phyloP scores from a whole-genome alignment of 92 coral and sea anemone genomes.

The Phenganax stokvisi region DNA sequence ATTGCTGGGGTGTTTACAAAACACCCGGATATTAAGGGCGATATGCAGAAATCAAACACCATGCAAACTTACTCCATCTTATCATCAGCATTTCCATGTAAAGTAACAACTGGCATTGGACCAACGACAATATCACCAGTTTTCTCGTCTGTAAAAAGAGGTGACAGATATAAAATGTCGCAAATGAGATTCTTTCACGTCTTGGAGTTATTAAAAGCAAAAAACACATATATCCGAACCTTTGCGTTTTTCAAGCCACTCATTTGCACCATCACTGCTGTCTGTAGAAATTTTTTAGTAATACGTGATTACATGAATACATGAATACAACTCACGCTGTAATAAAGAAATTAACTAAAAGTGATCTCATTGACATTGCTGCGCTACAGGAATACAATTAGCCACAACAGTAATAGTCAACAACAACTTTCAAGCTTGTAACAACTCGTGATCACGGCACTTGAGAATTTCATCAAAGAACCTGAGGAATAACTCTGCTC shows the following conservation, averaged over 20 bases:
- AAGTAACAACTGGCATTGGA: constrained; percentile 61
- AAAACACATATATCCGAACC: constrained; percentile 24
- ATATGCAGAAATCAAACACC: background rate
- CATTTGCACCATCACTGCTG: constrained; percentile 79
- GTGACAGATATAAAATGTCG: too few species aligned
- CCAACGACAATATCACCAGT: constrained; percentile 66
- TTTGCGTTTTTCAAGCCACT: constrained; percentile 72
- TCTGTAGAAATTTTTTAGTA: background rate
- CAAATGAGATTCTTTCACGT: too few species aligned
- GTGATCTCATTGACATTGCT: too few species aligned
- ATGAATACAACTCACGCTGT: background rate
- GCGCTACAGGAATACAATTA: too few species aligned
- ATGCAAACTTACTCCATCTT: constrained; percentile 64
- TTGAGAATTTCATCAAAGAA: too few species aligned
- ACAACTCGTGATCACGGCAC: too few species aligned
- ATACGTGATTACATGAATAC: too few species aligned
- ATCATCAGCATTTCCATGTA: constrained; percentile 52
- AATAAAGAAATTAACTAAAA: background rate
- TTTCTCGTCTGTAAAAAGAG: constrained; percentile 45
- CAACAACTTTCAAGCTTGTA: background rate
- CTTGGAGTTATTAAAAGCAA: background rate
- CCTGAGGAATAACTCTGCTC: too few species aligned
- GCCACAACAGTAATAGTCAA: background rate
- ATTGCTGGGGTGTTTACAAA: too few species aligned
- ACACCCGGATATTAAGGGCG: too few species aligned